Evolutionary conservation across 2,113 vertebrate species (phyloP), one percentile per base, ranked within the genome.

Genomic region (Rhinogobius similis): DNA sequence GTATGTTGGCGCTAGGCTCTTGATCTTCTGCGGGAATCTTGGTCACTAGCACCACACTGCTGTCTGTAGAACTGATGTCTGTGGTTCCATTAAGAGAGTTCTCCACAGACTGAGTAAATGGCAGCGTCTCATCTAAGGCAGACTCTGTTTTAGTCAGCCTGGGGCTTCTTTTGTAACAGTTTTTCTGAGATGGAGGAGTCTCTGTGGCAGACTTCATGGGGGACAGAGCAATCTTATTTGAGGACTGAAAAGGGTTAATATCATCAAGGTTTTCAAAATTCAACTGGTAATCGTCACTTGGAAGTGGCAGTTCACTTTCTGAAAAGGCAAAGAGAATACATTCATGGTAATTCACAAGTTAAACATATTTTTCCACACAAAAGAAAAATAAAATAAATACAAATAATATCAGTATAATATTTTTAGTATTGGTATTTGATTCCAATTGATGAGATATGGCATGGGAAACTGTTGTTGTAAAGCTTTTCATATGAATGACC

Each of bases 111-210:
- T 29, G 62, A 1, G 21, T 73, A 65, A 91, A 88, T 0, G 91
- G 91, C 58, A 93, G 90, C 0, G 93, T 94, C 48, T 93, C 91
- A 14, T 93, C 92, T 9, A 92, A 73, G 44, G 65, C 62, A 0
- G 67, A n/a, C 20, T 88, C 80, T 0, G 20, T 46, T 62, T 83
- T 73, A 55, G 27, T 29, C 2, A 13, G 12, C 12, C 32, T 70
- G 2, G 58, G 18, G 29, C 58, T 36, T 11, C 16, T 61, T 7
- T 38, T 21, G 8, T 5, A 20, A 36, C 1, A 36, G 5, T 29
- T 26, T 58, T 58, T 36, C 36, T 70, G 58, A 20, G 36, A 62
- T 43, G 44, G 0, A 0, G 69, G 65, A 4, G 26, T 75, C 61
- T 76, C 18, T 10, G 27, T 41, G 9, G 53, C 48, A 16, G 77